Base-by-base conservation (phyloP, 2,797 vertebrate species). In the Siniperca undulata region DNA sequence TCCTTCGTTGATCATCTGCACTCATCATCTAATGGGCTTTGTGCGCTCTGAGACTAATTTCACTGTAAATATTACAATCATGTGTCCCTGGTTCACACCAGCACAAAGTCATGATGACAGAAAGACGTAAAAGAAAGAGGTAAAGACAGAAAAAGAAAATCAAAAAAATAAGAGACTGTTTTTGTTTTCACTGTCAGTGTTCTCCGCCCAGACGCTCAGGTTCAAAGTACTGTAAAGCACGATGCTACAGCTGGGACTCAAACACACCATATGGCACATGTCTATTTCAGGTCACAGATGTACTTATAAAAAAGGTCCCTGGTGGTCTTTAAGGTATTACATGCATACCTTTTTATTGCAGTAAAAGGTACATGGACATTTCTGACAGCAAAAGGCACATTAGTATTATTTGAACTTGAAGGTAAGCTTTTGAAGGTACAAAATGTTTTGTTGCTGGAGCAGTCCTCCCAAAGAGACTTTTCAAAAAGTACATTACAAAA, bases 21-120 rank as follows among this genome's bases (percentile, higher is more conserved):
- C 82, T 92, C 83, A 81, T 86, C 88, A 60, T 81, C 87, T 90
- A 79, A 91, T 80, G 77, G 78, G 84, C 84, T 91, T 88, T 80
- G 80, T 85, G 82, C 27, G 82, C 82, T 83, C 53, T 3, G 30
- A 73, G 70, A 76, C 78, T 74, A 72, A 86, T 87, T 82, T 87
- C 68, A 46, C 71, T 75, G 80, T 67, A 88, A 88, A 87, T 77
- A 89, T 87, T 73, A 81, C 82, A 82, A 84, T 86, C 70, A 73
- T 19, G 70, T 62, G 65, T 81, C 27, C 16, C 6, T 3, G 4
- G 64, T 60, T 85, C 65, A 81, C 61, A 78, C 0, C 34, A 64
- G 75, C 76, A 74, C 58, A 64, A 84, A 77, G 34, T 60, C 30
- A 56, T 12, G 8, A 65, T 55, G 79, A 75, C 44, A 52, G 20